Percentiles rank a stretch among this genome's conserved stretches.
These are phyloP conservation scores for Drosophila mercatorum DNA, from an alignment of 2,888 invertebrate species.

Conservation along the genomic window DNA sequence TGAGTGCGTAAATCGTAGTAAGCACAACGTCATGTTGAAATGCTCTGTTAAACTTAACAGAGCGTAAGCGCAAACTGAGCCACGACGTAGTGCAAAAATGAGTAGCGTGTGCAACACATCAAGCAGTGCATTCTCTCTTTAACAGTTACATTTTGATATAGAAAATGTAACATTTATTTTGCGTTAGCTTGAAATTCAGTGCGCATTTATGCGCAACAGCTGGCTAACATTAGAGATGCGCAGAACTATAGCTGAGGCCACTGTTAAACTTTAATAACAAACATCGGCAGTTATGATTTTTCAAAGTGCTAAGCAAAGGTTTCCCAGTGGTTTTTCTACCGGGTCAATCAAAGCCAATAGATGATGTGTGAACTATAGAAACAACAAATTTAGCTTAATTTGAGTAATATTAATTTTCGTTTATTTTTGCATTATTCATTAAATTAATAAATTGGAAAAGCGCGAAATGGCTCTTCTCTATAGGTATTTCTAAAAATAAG, in stretches of 20 bases:
- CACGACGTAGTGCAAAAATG: conserved; percentile 15
- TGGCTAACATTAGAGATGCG: conserved; percentile 22
- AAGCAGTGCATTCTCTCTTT: not conserved
- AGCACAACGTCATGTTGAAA: conserved; percentile 2
- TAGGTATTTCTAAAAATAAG: not conserved
- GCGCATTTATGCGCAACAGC: not conserved
- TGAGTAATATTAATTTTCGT: too few relatives aligned
- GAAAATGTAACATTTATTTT: not conserved
- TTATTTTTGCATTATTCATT: too few relatives aligned
- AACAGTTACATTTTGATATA: not conserved
- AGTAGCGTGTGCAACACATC: not conserved
- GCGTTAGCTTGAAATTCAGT: not conserved
- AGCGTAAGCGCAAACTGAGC: conserved; percentile 18
- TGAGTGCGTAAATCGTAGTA: conserved; percentile 16
- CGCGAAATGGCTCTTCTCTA: not conserved
- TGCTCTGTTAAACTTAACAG: conserved; percentile 19
- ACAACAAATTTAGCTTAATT: too few relatives aligned
- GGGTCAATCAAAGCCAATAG: too few relatives aligned
- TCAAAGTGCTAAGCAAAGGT: not conserved
- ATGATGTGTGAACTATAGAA: too few relatives aligned
- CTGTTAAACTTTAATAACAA: not conserved
- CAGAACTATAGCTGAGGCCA: not conserved
- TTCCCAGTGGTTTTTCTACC: too few relatives aligned
- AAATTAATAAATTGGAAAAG: not conserved
- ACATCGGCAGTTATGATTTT: not conserved